Conservation (phyloP, 2,888 invertebrate species). For the Oscheius sp. region DNA sequence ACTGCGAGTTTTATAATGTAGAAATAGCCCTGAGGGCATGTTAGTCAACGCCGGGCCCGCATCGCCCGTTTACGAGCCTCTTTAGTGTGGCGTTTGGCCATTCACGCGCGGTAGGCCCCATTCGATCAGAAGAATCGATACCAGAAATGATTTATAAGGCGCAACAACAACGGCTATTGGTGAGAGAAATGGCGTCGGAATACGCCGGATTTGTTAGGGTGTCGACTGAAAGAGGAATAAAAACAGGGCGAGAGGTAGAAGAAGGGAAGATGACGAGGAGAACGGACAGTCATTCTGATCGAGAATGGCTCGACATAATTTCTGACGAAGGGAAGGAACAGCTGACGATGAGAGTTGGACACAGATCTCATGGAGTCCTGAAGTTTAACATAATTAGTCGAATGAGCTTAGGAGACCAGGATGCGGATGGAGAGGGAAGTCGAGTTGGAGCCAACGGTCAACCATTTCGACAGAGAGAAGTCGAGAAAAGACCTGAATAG, state of each 20-base stretch:
- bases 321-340: constrained; percentile 27
- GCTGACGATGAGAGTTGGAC: constrained; percentile 24
- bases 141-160: constrained; percentile 36
- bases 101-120: constrained; percentile 23
- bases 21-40: constrained; percentile 19
- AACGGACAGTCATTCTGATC: constrained; percentile 32
- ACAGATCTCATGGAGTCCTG: constrained; percentile 52
- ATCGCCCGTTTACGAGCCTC: constrained; percentile 30
- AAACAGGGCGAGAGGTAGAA: background rate
- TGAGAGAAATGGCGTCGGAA: background rate
- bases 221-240: background rate
- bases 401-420: too few species aligned
- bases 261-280: background rate
- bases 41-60: background rate
- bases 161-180: constrained; percentile 24
- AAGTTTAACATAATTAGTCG: too few species aligned
- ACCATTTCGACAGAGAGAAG: constrained; percentile 14
- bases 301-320: constrained; percentile 21
- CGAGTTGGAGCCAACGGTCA: constrained; percentile 54
- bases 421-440: constrained; percentile 45
- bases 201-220: background rate
- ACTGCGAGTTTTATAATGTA: constrained; percentile 8
- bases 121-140: constrained; percentile 31
- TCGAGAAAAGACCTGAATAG: constrained; percentile 24
- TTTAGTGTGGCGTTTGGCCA: constrained; percentile 29